Conservation (phyloP, 1,140 invertebrate species). For the Zaprionus africanus region DNA sequence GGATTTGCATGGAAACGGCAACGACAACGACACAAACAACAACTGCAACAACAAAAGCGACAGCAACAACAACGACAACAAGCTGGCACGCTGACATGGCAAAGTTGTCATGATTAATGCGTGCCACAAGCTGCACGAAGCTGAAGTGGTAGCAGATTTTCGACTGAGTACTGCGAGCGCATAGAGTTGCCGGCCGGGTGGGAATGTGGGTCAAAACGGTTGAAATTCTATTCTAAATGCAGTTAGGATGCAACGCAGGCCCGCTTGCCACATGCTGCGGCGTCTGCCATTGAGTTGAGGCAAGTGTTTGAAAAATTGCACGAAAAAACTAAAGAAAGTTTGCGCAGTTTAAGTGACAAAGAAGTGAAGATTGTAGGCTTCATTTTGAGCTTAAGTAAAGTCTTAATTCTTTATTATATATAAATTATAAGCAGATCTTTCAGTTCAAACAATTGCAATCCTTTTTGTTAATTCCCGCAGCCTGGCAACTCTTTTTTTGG, state of each 20-base stretch:
- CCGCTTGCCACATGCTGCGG: background rate
- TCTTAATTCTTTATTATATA: too few relatives aligned
- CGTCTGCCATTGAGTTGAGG: background rate
- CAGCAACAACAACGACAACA: constrained; percentile 19
- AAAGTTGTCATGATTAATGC: constrained; percentile 80
- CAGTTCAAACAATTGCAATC: background rate
- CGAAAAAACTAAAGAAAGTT: background rate
- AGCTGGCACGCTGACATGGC: constrained; percentile 67
- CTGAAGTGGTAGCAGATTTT: constrained; percentile 48
- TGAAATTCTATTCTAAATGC: constrained; percentile 24
- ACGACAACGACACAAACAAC: constrained; percentile 13
- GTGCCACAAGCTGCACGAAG: constrained; percentile 55
- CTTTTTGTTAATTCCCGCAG: background rate
- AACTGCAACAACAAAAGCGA: constrained; percentile 15
- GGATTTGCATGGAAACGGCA: constrained; percentile 65
- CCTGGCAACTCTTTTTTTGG: constrained; percentile 12
- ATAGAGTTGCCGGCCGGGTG: background rate
- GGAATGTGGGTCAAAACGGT: constrained; percentile 33
- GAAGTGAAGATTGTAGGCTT: background rate
- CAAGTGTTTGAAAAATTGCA: background rate
- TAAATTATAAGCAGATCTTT: too few relatives aligned
- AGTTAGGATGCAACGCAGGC: constrained; percentile 13
- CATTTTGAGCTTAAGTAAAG: background rate
- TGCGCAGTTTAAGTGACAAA: background rate
- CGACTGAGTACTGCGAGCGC: background rate